Base-by-base conservation (phyloP, 2,113 vertebrate species). In the Elanus axillaris region DNA sequence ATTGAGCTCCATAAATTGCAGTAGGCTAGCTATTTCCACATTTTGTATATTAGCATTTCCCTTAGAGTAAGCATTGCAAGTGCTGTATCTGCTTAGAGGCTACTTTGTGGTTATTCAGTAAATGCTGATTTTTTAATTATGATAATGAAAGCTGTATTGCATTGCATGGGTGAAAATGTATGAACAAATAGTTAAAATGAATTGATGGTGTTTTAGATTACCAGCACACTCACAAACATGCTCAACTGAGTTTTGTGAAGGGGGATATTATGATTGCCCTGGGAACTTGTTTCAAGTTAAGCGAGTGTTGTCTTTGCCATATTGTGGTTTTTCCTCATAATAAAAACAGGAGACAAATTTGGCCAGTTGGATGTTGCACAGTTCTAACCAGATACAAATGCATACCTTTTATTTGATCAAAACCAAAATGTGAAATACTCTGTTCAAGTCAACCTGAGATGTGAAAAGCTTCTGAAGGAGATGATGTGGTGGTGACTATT, bases 321-420 rank as follows among this genome's bases (percentile, higher is more conserved):
- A 40, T 7, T 52, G 26, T 27, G 7, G 0, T 8, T 79, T n/a
- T 80, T 72, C 5, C 34, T 56, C 4, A 1, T 25, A 34, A 63
- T 68, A 43, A 68, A 60, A 43, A 22, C 43, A 31, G 48, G n/a
- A 73, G 63, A 43, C 23, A 66, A 48, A 26, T 56, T 11, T 50
- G 16, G 3, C 32, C 13, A 26, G 18, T 5, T 73, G 27, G 15
- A n/a, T 42, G 8, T 73, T 86, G 50, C 21, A 16, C 25, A 17
- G 10, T 73, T 77, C 55, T 86, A 50, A 59, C 13, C 12, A 77
- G 45, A 31, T 74, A 38, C 10, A 53, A 72, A 58, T 13, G 22
- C 0, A 0, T 60, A 29, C 9, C 12, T 80, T 73, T 69, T 40
- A 89, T 63, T 1, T 59, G 69, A 52, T 59, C 23, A 25, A 58